phyloP scores from a whole-genome alignment of 2,888 invertebrate species.

The Epinotia demarniana region DNA sequence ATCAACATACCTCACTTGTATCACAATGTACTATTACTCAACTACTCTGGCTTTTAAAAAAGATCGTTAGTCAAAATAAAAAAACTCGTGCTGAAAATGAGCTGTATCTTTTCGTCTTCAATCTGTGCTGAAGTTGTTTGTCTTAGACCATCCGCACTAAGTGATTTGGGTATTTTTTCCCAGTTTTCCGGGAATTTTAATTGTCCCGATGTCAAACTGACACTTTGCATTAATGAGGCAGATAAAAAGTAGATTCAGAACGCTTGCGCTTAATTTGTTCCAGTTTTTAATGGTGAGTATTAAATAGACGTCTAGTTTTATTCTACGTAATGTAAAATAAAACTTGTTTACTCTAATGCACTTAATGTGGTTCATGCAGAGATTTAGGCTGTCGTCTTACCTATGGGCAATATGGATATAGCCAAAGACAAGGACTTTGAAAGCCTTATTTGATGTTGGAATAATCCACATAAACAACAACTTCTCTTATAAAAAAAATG shows the following conservation, averaged over 20 bases:
- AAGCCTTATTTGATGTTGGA: not conserved
- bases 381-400: not conserved
- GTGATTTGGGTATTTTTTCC: conserved; percentile 36
- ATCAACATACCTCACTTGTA: too few relatives aligned
- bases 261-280: conserved; percentile 23
- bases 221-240: conserved; percentile 35
- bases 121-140: conserved; percentile 23
- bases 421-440: not conserved
- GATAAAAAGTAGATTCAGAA: conserved; percentile 24
- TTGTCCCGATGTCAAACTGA: conserved; percentile 33
- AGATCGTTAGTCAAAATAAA: too few relatives aligned
- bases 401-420: not conserved
- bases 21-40: too few relatives aligned
- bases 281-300: not conserved
- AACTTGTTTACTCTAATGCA: not conserved
- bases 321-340: not conserved
- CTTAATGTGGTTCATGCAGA: not conserved
- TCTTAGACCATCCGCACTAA: conserved; percentile 28
- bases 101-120: conserved; percentile 3
- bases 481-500: not conserved
- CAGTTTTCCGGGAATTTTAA: conserved; percentile 37
- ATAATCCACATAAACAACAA: not conserved
- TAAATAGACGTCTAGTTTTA: not conserved
- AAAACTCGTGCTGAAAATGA: not conserved
- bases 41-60: too few relatives aligned